phyloP scores from a whole-genome alignment of 1,140 invertebrate species.

The Ostrea edulis region DNA sequence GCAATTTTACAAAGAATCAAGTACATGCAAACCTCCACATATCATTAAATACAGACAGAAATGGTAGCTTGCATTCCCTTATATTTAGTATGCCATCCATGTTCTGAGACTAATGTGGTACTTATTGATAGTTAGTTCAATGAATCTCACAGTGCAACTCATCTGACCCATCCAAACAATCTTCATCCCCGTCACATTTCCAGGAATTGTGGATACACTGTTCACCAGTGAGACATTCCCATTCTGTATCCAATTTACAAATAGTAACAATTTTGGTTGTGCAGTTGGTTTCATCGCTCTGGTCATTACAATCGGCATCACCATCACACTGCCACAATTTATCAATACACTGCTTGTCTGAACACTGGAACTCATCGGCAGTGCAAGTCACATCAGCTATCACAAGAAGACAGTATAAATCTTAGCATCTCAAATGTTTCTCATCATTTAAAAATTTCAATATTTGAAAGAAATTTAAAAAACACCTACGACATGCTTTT shows the following conservation, averaged over 20 bases:
- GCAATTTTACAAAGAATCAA: not conserved
- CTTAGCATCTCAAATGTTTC: not conserved
- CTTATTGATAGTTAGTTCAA: not conserved
- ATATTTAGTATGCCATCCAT: not conserved
- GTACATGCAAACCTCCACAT: not conserved
- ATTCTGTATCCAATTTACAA: conserved; percentile 5
- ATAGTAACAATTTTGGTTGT: not conserved
- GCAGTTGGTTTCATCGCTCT: conserved; percentile 59
- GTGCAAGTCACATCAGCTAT: conserved; percentile 14
- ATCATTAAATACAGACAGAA: not conserved
- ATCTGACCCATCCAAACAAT: conserved; percentile 82
- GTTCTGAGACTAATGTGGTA: not conserved
- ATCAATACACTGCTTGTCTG: conserved; percentile 72
- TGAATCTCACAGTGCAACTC: conserved; percentile 73
- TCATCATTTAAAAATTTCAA: not conserved
- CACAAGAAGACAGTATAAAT: conserved; percentile 1
- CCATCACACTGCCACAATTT: conserved; percentile 74
- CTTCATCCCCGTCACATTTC: conserved; percentile 81
- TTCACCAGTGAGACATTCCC: conserved; percentile 17
- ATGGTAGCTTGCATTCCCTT: not conserved
- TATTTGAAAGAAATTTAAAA: not conserved
- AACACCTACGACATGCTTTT: conserved; percentile 55
- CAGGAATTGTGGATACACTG: conserved; percentile 94
- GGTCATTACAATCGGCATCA: conserved; percentile 62
- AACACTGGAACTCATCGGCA: conserved; percentile 49